Conservation (phyloP, 2,888 invertebrate species). For the Anaspis maculata region DNA sequence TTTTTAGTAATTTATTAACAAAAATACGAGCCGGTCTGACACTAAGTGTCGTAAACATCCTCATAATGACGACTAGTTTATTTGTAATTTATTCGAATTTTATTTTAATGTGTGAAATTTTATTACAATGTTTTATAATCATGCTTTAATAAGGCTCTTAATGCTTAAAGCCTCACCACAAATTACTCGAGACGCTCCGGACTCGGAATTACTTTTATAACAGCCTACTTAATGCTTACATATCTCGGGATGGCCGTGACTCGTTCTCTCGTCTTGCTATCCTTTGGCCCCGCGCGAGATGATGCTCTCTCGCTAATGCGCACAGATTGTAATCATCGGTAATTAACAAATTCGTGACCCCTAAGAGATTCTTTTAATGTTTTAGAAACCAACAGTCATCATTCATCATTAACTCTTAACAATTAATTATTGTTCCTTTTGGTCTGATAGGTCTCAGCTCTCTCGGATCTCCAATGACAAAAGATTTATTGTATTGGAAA, state of each 20-base stretch:
- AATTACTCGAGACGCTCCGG: constrained; percentile 27
- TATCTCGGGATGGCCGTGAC: constrained; percentile 10
- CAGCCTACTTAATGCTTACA: constrained; percentile 9
- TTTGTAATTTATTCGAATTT: constrained; percentile 45
- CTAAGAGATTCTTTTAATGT: constrained; percentile 35
- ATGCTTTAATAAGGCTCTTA: constrained; percentile 44
- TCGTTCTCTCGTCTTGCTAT: constrained; percentile 7
- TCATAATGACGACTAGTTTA: constrained; percentile 44
- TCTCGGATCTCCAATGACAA: constrained; percentile 36
- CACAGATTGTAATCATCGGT: constrained; percentile 37
- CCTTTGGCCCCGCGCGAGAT: no score
- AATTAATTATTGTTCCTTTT: constrained; percentile 41
- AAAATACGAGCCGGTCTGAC: constrained; percentile 43
- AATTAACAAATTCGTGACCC: constrained; percentile 44
- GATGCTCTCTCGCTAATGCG: constrained; percentile 11
- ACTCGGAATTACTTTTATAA: constrained; percentile 21
- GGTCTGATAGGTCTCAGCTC: no score
- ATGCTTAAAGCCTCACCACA: constrained; percentile 38
- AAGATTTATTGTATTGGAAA: constrained; percentile 41
- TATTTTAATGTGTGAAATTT: constrained; percentile 46
- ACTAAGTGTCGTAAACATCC: constrained; percentile 42
- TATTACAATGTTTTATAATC: constrained; percentile 46
- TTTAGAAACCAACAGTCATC: constrained; percentile 40
- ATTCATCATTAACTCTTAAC: constrained; percentile 41
- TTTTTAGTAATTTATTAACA: constrained; percentile 44